Evolutionary conservation across 2,888 invertebrate species (phyloP).

Genomic region (Serrognathus titanus): DNA sequence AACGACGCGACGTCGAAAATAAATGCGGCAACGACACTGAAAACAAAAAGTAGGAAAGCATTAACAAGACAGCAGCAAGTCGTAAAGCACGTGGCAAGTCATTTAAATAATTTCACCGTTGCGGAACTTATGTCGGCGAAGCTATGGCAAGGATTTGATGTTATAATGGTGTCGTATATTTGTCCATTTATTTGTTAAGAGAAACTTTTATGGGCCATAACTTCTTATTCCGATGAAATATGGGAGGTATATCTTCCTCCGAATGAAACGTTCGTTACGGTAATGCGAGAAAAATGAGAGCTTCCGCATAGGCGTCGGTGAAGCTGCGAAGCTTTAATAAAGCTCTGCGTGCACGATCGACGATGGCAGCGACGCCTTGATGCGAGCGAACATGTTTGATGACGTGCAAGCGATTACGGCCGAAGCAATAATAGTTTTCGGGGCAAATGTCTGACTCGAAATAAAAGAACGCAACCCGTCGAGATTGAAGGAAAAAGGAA

Average conservation of each 20-base stretch:
- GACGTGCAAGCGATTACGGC: no score
- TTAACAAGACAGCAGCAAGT: background rate
- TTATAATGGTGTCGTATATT: conserved; percentile 17
- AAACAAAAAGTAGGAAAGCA: background rate
- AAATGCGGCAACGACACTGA: background rate
- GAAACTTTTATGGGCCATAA: conserved; percentile 19
- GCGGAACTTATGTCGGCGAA: background rate
- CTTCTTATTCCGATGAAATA: conserved; percentile 20
- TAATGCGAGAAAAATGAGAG: conserved; percentile 1
- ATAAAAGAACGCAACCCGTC: no score
- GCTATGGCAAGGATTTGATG: conserved; percentile 11
- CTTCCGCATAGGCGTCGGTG: background rate
- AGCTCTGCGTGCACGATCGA: no score
- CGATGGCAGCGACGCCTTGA: no score
- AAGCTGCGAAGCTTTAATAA: no score
- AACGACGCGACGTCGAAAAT: background rate
- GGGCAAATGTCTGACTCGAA: no score
- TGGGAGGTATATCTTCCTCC: conserved; percentile 11
- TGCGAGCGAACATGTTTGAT: no score
- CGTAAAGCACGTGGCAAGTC: background rate
- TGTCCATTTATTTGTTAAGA: conserved; percentile 21
- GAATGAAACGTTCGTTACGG: conserved; percentile 15
- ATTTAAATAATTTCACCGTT: conserved; percentile 5
- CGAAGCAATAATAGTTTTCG: no score
- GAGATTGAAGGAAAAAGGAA: no score